Base-by-base conservation (phyloP, 2,113 vertebrate species). In the Dinomys branickii region DNA sequence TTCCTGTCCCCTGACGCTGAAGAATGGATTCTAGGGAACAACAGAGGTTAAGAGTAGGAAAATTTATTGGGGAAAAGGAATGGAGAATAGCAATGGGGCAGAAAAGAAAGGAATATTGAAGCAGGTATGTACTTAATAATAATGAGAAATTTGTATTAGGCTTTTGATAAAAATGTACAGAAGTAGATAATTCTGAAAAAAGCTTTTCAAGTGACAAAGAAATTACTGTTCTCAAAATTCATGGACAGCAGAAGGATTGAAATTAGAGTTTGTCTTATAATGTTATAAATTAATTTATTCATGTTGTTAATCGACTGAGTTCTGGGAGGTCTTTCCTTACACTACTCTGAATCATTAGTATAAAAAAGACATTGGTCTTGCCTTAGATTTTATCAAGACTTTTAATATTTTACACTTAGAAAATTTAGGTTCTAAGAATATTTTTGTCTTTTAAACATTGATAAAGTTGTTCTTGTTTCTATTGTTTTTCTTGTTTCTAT, bases 331-430 rank as follows among this genome's bases (percentile, higher is more conserved):
- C n/a, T 94, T 84, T 67, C 20, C 44, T 67, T 85, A 61, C 5
- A 75, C 30, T 5, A 33, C 7, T 85, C 4, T 81, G 22, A 89
- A 59, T 52, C 26, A 78, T 73, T 71, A 59, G n/a, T 89, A 33
- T 82, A 61, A 86, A 86, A 95, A 90, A 86, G 41, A 54, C 5
- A 67, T 54, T 54, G 54, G 5, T 9, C 47, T 73, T 93, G 5
- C 75, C 28, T 88, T 73, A 81, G 14, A 73, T 85, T 90, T 80
- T 92, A 71, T 94, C 16, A 84, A 38, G 52, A 85, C 61, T 96
- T 95, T 90, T 87, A 71, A 87, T 81, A 14, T 61, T 71, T 86
- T 83, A 41, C 6, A 63, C 86, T 92, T 94, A 47, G 78, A 84
- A 88, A 41, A 90, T 80, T 95, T 78, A 5, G 2, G 82, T 80